phyloP scores from a whole-genome alignment of 2,888 invertebrate genomes.

The Nematopogon swammerdamellus region DNA sequence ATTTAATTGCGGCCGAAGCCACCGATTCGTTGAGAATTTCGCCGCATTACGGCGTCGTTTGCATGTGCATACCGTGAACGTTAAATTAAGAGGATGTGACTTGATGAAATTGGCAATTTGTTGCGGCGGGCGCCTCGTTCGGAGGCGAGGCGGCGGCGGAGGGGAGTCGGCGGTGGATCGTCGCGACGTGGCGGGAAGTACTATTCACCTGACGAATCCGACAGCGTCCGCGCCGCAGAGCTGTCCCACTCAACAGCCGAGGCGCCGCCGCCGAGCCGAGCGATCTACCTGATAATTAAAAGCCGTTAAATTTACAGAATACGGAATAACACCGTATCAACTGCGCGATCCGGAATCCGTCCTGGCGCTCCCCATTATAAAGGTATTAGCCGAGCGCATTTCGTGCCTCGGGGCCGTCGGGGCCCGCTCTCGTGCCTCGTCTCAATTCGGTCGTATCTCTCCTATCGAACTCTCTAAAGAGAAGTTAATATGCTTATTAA shows the following conservation, averaged over 20 bases:
- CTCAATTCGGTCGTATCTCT: background rate
- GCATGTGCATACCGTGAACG: background rate
- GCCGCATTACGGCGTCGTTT: background rate
- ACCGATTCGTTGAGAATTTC: background rate
- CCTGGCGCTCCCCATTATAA: background rate
- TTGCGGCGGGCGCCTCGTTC: no score
- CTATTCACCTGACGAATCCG: background rate
- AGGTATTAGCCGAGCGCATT: background rate
- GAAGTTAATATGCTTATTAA: conserved; percentile 50
- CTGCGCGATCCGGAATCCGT: background rate
- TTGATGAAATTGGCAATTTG: background rate
- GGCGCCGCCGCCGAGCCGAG: no score
- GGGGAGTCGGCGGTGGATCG: no score
- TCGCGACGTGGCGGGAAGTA: no score
- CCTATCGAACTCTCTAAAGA: background rate
- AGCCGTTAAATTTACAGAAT: background rate
- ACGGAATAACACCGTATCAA: background rate
- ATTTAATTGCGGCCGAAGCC: background rate
- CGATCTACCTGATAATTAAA: background rate
- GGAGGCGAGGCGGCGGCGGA: no score
- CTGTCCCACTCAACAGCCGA: background rate
- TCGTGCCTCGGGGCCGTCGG: background rate
- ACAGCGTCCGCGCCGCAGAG: background rate
- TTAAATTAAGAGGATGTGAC: background rate
- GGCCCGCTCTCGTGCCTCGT: background rate